Base-by-base conservation (phyloP, 2,113 vertebrate species). In the Myrmecobius fasciatus region DNA sequence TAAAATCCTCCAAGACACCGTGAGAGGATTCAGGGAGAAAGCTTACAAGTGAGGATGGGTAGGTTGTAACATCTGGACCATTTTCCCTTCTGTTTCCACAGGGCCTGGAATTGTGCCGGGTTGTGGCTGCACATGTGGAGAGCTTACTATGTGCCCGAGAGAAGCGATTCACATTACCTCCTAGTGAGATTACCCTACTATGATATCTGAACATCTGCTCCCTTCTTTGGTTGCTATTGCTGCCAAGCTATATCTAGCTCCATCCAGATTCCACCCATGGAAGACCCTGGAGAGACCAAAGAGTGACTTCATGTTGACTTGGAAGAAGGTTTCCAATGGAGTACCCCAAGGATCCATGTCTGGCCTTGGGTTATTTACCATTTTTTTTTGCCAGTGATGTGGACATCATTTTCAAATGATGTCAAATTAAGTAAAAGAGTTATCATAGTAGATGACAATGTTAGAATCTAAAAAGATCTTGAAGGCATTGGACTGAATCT, bases 151-250 rank as follows among this genome's bases (percentile, higher is more conserved):
- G 98, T 0, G 99, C 99, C 43, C 98, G 99, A 31, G 99, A 99
- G 98, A 99, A 99, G 98, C 98, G 99, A 96, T 99, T 99, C 31
- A 99, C 99, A 0, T 98, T 99, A 95, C 99, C 99, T 3, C 99
- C 99, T 53, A 99, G 99, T 0, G 99, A 99, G 98, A 99, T 99
- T 96, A 99, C 99, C 0, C 98, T 99, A 96, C 98, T 99, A 53
- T 99, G 98, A 99, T 67, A 0, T 91, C 24, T 93, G 53, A 92
- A 56, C 47, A 36, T 94, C 60, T 56, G 2, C 67, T 28, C 31
- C 53, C 60, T n/a, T 91, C 90, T n/a, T 83, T 83, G 67, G 36
- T n/a, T 11, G 12, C 31, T 67, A 31, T 14, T 14, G 31, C 56
- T 67, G 56, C 56, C 20, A 51, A 51, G 49, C 9, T 51, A 51